A percentile compares a stretch with the other conserved stretches of the same genome.
Conservation (phyloP, 2,797 vertebrate species). For the Mormyrops boulengeri region DNA sequence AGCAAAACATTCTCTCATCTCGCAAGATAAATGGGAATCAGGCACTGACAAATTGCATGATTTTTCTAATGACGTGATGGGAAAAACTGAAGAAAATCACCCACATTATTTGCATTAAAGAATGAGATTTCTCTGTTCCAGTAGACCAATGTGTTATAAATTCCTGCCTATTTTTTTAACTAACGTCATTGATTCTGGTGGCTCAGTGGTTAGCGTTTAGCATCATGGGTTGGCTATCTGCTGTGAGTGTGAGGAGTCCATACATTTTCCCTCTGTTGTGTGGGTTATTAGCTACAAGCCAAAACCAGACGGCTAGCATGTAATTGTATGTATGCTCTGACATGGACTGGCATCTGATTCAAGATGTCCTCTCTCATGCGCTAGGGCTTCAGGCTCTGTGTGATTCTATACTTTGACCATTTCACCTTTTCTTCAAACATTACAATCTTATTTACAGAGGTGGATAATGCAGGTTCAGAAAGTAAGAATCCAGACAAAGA, state of each 20-base stretch:
- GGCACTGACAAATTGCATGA: neutral
- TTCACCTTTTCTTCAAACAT: neutral
- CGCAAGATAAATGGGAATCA: neutral
- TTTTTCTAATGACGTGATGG: neutral
- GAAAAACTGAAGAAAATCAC: neutral
- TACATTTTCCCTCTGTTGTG: neutral
- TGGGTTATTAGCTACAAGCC: neutral
- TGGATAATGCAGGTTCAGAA: neutral
- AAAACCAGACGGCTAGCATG: neutral
- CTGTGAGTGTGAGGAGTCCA: neutral
- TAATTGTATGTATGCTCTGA: neutral
- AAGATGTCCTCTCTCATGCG: neutral
- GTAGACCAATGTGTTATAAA: neutral
- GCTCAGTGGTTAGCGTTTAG: neutral
- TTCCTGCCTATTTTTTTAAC: neutral
- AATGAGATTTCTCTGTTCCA: neutral
- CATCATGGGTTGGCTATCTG: neutral
- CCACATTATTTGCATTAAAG: neutral
- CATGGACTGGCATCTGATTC: neutral
- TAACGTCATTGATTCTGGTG: neutral
- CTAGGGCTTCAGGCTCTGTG: neutral
- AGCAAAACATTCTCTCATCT: neutral
- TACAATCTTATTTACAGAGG: neutral
- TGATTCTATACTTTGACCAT: neutral
- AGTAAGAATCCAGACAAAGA: too few relatives aligned